phyloP scores from a whole-genome alignment of 2,888 invertebrate species.

The Melangyna quadrimaculata region DNA sequence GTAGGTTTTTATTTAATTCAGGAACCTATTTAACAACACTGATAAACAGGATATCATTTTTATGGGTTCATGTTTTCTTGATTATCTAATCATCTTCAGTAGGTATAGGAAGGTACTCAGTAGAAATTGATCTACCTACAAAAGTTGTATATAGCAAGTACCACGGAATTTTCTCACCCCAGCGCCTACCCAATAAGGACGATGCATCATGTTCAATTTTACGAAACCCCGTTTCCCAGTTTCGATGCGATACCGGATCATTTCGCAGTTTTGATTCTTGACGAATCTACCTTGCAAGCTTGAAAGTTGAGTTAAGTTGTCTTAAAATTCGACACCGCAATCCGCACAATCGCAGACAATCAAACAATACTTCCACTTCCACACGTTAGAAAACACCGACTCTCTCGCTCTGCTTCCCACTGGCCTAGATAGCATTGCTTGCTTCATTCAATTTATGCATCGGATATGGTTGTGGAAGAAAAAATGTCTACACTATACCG shows the following conservation, averaged over 20 bases:
- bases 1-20: no score
- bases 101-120: no score
- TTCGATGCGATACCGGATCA: background rate
- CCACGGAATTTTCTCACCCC: no score
- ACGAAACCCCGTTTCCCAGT: background rate
- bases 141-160: no score
- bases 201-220: background rate
- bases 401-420: conserved; percentile 16
- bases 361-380: background rate
- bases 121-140: no score
- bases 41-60: background rate
- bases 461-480: conserved; percentile 22
- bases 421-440: background rate
- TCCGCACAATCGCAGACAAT: background rate
- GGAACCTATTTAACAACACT: background rate
- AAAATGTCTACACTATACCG: conserved; percentile 64
- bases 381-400: background rate
- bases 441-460: conserved; percentile 7
- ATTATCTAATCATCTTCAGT: background rate
- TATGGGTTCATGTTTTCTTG: background rate
- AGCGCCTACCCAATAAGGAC: background rate
- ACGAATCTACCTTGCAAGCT: background rate
- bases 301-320: background rate
- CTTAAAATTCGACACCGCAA: background rate
- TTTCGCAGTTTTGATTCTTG: background rate